Base-by-base conservation (phyloP, 2,888 invertebrate genomes). In the Agelastica alni region DNA sequence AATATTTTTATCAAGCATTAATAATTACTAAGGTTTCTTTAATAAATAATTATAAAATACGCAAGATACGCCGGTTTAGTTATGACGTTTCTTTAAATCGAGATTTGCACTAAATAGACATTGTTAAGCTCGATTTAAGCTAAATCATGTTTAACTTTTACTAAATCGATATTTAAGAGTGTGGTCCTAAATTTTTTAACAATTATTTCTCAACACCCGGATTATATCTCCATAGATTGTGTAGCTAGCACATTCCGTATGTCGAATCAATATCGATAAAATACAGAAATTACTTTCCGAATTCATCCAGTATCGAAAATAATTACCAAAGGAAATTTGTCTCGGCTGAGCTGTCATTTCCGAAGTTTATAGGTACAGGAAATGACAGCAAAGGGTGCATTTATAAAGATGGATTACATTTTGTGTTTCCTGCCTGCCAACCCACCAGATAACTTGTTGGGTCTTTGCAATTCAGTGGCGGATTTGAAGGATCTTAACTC, bases 311-410 rank as follows among this genome's bases (percentile, higher is more conserved):
- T 44, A 44, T 36, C n/a, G 5, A 43, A 36, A 49, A 32, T 43
- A 43, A 44, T 43, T 31, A 43, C 30, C 14, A 6, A 31, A 43
- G 26, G 28, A 48, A 44, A 39, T 51, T 30, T 13, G 16, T 48
- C 45, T 39, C 34, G 14, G 41, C 45, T 16, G 28, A 55, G 44
- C 30, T 51, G 55, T 55, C 54, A 51, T 55, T 51, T 55, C 41
- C 46, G 43, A 51, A 22, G 22, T 20, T 42, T 45, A 51, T 36
- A 51, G 42, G 17, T 28, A 46, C 37, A 42, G 55, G 55, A 55
- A 55, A 46, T 55, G 55, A 51, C 49, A 55, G 20, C 14, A 17
- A 36, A 39, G 54, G 54, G 54, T 55, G 41, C 51, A 55, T 55
- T 53, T 45, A 55, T 55, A 51, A 41, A 51, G 51, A 51, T 55